A percentile compares a stretch with the other conserved stretches of the same genome.
Evolutionary conservation across 2,797 vertebrate genomes (phyloP).

Genomic region (Dryobates pubescens): DNA sequence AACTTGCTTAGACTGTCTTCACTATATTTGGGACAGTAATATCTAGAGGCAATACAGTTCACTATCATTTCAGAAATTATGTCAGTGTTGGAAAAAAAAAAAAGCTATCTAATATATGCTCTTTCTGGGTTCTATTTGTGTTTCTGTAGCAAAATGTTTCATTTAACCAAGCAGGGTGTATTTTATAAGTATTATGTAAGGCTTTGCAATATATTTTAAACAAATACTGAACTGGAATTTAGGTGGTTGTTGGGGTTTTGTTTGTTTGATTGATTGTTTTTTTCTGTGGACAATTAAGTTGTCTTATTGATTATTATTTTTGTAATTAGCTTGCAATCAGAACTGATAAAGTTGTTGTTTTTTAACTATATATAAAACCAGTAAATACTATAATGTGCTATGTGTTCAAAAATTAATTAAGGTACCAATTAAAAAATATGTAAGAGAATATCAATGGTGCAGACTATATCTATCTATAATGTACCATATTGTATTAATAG

Average conservation of each 20-base stretch:
- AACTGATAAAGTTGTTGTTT: not conserved
- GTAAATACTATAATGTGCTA: not conserved
- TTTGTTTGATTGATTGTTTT: not conserved
- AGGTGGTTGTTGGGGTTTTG: too few relatives aligned
- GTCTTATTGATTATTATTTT: conserved; percentile 3
- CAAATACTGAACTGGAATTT: conserved; percentile 21
- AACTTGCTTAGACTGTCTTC: not conserved
- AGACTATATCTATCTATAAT: not conserved
- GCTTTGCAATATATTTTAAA: conserved; percentile 41
- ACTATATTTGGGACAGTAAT: not conserved
- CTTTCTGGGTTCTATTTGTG: not conserved
- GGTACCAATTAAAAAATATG: not conserved
- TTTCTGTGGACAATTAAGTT: conserved; percentile 27
- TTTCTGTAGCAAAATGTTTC: conserved; percentile 28
- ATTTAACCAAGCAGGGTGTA: not conserved
- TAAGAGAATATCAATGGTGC: not conserved
- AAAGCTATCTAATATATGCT: not conserved
- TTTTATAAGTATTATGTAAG: not conserved
- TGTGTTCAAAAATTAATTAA: not conserved
- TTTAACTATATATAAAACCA: not conserved
- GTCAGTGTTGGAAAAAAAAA: conserved; percentile 26
- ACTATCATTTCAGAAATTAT: not conserved
- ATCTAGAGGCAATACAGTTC: not conserved
- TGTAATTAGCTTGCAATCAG: not conserved
- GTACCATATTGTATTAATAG: not conserved